Percentiles rank a stretch among this genome's conserved stretches.
These are phyloP conservation scores for Nipponacmea schrenckii DNA, from an alignment of 2,888 invertebrate genomes.

Conservation along the genomic window DNA sequence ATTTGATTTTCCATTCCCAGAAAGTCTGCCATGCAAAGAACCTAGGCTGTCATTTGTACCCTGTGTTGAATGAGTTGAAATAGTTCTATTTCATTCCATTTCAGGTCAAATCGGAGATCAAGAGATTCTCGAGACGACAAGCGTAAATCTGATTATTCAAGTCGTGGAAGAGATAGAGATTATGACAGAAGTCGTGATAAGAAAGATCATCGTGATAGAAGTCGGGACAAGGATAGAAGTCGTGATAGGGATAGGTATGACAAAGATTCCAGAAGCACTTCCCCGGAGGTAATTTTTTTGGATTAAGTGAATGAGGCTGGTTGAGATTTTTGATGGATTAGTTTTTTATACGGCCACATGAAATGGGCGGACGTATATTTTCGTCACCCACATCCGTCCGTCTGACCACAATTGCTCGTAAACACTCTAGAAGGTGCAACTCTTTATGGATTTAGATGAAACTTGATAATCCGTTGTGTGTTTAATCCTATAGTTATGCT, in stretches of 20 bases:
- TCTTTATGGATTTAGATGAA: too few species aligned
- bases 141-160: not conserved
- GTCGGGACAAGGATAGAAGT: conserved; percentile 28
- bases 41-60: too few species aligned
- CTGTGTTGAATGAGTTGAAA: too few species aligned
- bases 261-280: conserved; percentile 18
- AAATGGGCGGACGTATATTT: too few species aligned
- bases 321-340: not conserved
- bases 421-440: too few species aligned
- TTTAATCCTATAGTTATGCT: too few species aligned
- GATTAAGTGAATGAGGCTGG: not conserved
- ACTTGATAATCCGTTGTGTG: too few species aligned
- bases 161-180: conserved; percentile 26
- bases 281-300: not conserved
- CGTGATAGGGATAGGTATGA: conserved; percentile 35
- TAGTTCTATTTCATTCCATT: not conserved
- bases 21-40: too few species aligned
- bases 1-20: too few species aligned
- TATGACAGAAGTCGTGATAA: conserved; percentile 31
- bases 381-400: too few species aligned
- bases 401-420: too few species aligned
- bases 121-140: not conserved
- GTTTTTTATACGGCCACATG: too few species aligned
- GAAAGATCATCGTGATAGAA: conserved; percentile 14
- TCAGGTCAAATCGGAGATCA: not conserved